These are phyloP conservation scores for Hypotaenidia philippensis DNA, from an alignment of 2,797 vertebrate genomes.

Conservation along the genomic window DNA sequence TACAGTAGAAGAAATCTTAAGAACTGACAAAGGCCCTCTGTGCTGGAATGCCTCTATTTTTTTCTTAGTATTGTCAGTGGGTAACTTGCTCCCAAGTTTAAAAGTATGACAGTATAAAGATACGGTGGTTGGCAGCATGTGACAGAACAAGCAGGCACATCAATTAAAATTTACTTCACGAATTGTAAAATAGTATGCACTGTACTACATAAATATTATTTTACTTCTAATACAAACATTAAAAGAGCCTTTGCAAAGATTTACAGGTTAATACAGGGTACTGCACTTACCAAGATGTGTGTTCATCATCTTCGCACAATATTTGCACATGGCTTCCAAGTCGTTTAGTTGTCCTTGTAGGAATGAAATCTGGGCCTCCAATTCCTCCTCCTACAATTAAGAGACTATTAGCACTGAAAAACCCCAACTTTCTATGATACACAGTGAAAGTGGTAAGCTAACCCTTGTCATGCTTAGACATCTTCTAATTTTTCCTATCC, in stretches of 20 bases:
- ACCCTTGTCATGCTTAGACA: background rate
- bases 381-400: slow-evolving; percentile 90
- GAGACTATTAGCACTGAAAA: background rate
- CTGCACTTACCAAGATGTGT: slow-evolving; percentile 91
- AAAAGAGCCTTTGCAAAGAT: background rate
- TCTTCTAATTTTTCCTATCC: background rate
- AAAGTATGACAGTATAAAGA: background rate
- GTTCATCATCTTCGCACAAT: slow-evolving; percentile 97
- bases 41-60: background rate
- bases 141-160: background rate
- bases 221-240: background rate
- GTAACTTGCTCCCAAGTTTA: background rate
- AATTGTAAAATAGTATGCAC: background rate
- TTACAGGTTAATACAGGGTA: background rate
- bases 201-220: background rate
- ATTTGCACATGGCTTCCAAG: slow-evolving; percentile 98
- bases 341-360: slow-evolving; percentile 98
- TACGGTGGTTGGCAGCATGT: background rate
- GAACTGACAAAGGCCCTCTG: background rate
- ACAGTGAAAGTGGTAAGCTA: background rate
- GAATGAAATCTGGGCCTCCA: slow-evolving; percentile 95
- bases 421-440: background rate
- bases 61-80: background rate
- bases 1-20: background rate
- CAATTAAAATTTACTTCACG: background rate